Conservation (phyloP, 1,140 invertebrate species). For the Microplitis demolitor region DNA sequence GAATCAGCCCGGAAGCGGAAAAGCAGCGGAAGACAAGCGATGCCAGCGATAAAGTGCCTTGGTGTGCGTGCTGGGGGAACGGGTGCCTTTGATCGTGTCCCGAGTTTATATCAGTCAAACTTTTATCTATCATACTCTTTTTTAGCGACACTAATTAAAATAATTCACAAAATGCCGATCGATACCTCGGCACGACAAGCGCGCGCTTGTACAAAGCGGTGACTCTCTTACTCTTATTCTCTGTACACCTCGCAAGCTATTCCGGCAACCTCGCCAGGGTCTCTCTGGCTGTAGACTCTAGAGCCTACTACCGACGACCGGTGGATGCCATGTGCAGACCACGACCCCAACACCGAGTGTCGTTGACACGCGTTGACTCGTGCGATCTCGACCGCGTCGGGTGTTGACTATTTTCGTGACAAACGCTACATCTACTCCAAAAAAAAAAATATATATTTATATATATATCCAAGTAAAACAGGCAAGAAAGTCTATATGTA, state of each 20-base stretch:
- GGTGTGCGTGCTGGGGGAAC: conserved; percentile 89
- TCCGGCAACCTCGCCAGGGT: background rate
- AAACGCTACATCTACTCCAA: background rate
- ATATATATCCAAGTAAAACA: background rate
- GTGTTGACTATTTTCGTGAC: conserved; percentile 21
- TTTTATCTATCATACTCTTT: background rate
- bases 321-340: conserved; percentile 26
- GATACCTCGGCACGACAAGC: conserved; percentile 18
- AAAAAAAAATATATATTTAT: background rate
- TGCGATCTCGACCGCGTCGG: conserved; percentile 19
- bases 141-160: conserved; percentile 27
- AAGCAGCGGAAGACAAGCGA: conserved; percentile 66
- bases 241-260: conserved; percentile 17
- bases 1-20: conserved; percentile 38
- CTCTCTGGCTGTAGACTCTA: conserved; percentile 3
- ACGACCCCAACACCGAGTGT: conserved; percentile 29
- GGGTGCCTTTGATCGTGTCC: conserved; percentile 68
- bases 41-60: conserved; percentile 75
- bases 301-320: background rate
- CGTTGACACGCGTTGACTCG: conserved; percentile 27
- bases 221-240: background rate
- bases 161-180: conserved; percentile 26
- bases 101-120: background rate
- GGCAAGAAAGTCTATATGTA: background rate
- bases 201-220: conserved; percentile 25